A percentile compares a stretch with the other conserved stretches of the same genome.
These are phyloP conservation scores for Erythrocebus patas DNA, from an alignment of 2,113 vertebrate species.

Conservation along the genomic window DNA sequence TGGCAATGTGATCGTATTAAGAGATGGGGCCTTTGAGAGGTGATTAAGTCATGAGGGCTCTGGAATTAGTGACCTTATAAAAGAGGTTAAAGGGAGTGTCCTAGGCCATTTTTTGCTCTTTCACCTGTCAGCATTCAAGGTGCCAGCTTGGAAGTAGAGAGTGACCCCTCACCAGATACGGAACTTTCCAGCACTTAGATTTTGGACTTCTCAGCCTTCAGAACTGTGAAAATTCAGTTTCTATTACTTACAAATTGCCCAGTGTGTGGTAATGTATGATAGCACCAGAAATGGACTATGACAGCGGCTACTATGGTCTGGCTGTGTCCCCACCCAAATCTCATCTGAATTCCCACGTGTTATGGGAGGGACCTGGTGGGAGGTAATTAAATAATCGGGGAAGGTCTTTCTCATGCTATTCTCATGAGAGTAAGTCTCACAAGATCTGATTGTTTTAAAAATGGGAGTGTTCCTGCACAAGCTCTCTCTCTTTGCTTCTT, in stretches of 20 bases:
- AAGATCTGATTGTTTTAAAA: no score
- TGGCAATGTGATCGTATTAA: background rate
- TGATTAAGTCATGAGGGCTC: background rate
- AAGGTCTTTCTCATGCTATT: no score
- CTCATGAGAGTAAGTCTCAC: no score
- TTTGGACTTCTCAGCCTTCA: background rate
- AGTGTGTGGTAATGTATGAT: background rate
- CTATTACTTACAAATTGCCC: background rate
- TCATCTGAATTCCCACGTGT: no score
- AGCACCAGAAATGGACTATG: background rate
- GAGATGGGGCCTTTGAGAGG: background rate
- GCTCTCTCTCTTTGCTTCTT: no score
- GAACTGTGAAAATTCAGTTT: background rate
- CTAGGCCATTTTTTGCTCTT: background rate
- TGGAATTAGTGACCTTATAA: background rate
- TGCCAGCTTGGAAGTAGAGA: background rate
- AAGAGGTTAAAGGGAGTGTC: background rate
- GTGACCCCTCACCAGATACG: no score
- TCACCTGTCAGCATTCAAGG: background rate
- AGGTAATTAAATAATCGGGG: no score
- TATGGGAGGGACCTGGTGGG: no score
- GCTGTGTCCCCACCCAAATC: no score
- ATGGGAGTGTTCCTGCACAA: no score
- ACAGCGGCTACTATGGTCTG: background rate
- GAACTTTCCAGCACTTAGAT: background rate